Evolutionary conservation across 2,888 invertebrate species (phyloP).

Genomic region (Acleris laterana): DNA sequence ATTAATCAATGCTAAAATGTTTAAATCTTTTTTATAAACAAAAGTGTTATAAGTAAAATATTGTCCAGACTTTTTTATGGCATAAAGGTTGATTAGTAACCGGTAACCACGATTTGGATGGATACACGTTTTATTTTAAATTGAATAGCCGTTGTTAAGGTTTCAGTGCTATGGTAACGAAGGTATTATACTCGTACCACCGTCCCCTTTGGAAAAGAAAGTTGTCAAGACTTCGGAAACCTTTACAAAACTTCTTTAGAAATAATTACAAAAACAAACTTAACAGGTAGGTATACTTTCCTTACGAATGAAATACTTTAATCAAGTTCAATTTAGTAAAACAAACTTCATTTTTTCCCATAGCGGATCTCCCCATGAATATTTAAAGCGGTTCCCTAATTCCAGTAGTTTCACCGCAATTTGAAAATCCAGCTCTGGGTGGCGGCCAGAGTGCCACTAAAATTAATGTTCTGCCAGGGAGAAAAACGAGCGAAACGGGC

Average conservation of each 20-base stretch:
- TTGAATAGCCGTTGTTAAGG: no score
- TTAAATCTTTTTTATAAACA: no score
- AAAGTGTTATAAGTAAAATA: no score
- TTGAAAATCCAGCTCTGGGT: slow-evolving; percentile 69
- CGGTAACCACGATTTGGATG: no score
- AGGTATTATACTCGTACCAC: no score
- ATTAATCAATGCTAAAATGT: no score
- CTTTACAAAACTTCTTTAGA: background rate
- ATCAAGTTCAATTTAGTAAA: slow-evolving; percentile 14
- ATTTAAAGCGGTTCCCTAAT: slow-evolving; percentile 58
- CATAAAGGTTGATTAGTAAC: no score
- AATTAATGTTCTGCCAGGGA: slow-evolving; percentile 82
- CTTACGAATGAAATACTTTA: background rate
- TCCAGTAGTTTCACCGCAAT: slow-evolving; percentile 70
- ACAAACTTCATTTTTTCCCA: slow-evolving; percentile 33
- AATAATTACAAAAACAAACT: background rate
- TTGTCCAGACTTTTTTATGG: no score
- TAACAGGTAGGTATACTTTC: background rate
- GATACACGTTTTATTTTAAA: no score
- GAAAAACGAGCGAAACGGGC: slow-evolving; percentile 76
- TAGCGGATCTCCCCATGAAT: slow-evolving; percentile 48
- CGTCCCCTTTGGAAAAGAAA: no score
- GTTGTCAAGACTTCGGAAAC: no score
- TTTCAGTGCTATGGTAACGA: no score
- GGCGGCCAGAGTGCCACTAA: slow-evolving; percentile 74